Evolutionary conservation across 1,140 invertebrate genomes (phyloP).

Genomic region (Dermatophagoides farinae): DNA sequence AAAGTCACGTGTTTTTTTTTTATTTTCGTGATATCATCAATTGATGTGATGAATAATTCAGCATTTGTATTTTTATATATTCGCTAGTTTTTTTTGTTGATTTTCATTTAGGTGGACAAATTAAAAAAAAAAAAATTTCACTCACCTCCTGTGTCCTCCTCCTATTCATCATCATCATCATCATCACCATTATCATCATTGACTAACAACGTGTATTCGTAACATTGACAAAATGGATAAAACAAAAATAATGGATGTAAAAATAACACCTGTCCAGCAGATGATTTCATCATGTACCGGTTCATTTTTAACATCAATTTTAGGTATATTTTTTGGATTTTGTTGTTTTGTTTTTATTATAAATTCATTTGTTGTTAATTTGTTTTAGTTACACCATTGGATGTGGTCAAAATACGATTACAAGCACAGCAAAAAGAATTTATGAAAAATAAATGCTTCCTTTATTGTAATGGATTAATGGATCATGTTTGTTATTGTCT

Average conservation of each 20-base stretch:
- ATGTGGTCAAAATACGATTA: constrained; percentile 92
- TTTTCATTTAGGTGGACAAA: no score
- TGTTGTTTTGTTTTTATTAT: constrained; percentile 12
- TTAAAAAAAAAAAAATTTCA: no score
- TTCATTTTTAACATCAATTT: constrained; percentile 63
- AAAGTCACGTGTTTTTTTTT: no score
- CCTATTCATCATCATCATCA: no score
- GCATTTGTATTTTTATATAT: no score
- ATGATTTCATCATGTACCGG: constrained; percentile 70
- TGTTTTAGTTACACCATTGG: constrained; percentile 78
- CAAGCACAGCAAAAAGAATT: constrained; percentile 75
- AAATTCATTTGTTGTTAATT: constrained; percentile 12
- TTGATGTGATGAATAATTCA: no score
- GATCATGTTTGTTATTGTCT: constrained; percentile 87
- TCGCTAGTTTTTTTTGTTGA: no score
- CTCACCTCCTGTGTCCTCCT: no score
- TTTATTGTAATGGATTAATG: constrained; percentile 98
- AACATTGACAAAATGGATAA: neutral
- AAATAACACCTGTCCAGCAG: constrained; percentile 61
- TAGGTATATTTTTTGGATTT: constrained; percentile 37
- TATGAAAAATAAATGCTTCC: constrained; percentile 66
- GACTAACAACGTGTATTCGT: no score
- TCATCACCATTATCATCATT: no score
- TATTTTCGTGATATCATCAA: no score
- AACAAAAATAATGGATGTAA: neutral